Percentiles rank a stretch among this genome's conserved stretches.
Evolutionary conservation across 1,140 invertebrate species (phyloP).

Genomic region (Dendroctonus ponderosae): DNA sequence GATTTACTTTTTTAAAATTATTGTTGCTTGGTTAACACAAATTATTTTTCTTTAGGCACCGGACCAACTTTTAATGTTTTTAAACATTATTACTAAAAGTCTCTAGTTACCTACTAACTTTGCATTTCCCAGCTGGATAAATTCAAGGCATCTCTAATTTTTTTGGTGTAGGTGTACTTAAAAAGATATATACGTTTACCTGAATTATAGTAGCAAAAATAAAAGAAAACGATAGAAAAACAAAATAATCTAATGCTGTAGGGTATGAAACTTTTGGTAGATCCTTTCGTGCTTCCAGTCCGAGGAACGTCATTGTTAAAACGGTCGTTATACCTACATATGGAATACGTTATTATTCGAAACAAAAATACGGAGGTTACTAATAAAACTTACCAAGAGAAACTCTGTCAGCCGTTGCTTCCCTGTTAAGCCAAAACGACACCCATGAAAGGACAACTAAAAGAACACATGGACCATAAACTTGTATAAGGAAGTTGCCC

Average conservation of each 20-base stretch:
- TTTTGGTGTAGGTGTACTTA: no score
- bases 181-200: slow-evolving; percentile 45
- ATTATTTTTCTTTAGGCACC: no score
- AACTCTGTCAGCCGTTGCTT: slow-evolving; percentile 84
- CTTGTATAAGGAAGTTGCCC: slow-evolving; percentile 86
- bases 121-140: no score
- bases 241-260: slow-evolving; percentile 84
- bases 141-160: no score
- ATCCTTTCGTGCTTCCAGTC: slow-evolving; percentile 80
- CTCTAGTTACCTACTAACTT: no score
- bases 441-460: slow-evolving; percentile 88
- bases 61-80: no score
- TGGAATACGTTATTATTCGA: neutral
- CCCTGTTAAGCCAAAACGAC: slow-evolving; percentile 86
- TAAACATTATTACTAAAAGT: no score
- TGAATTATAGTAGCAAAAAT: slow-evolving; percentile 86
- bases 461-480: slow-evolving; percentile 83
- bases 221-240: slow-evolving; percentile 82
- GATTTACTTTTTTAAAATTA: no score
- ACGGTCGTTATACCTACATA: slow-evolving; percentile 78
- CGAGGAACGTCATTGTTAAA: slow-evolving; percentile 85
- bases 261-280: slow-evolving; percentile 84
- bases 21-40: no score
- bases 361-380: no score
- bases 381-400: slow-evolving; percentile 64